phyloP scores from a whole-genome alignment of 30 jellyfish, hydroid and myxozoan species.

The Pseudorhiza aurosa region DNA sequence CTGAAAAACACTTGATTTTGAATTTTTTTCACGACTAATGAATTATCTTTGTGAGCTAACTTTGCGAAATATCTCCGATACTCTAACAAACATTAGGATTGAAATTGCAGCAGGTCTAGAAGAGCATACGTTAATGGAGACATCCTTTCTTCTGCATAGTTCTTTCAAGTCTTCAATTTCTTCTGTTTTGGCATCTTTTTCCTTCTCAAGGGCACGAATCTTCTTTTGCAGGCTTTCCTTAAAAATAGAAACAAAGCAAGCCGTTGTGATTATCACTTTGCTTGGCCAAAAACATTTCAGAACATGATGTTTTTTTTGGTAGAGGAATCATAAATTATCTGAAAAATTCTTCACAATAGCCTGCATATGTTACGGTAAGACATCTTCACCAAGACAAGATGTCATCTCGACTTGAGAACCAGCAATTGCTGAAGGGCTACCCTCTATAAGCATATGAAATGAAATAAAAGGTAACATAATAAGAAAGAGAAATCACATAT shows the following conservation, averaged over 20 bases:
- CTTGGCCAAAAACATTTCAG: neutral
- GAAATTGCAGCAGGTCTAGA: neutral
- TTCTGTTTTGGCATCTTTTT: neutral
- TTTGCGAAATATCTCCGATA: neutral
- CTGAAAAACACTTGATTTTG: no score
- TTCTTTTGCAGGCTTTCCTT: slow-evolving; percentile 50
- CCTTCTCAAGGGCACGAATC: slow-evolving; percentile 9
- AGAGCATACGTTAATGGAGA: slow-evolving; percentile 12
- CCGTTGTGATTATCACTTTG: neutral
- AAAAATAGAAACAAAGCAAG: neutral
- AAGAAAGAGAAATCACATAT: no score
- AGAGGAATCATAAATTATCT: no score
- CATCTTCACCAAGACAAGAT: no score
- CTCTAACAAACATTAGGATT: neutral
- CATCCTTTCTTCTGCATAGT: slow-evolving; percentile 30
- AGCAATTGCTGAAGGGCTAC: no score
- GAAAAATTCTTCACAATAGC: no score
- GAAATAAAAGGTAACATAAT: no score
- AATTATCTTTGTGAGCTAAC: neutral
- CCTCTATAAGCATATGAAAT: no score
- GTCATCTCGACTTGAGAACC: no score
- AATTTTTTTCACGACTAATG: no score
- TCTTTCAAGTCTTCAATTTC: slow-evolving; percentile 9
- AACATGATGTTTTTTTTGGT: no score
- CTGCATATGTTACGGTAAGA: no score